These are phyloP conservation scores for Babylonia areolata DNA, from an alignment of 1,140 invertebrate genomes.

Conservation along the genomic window DNA sequence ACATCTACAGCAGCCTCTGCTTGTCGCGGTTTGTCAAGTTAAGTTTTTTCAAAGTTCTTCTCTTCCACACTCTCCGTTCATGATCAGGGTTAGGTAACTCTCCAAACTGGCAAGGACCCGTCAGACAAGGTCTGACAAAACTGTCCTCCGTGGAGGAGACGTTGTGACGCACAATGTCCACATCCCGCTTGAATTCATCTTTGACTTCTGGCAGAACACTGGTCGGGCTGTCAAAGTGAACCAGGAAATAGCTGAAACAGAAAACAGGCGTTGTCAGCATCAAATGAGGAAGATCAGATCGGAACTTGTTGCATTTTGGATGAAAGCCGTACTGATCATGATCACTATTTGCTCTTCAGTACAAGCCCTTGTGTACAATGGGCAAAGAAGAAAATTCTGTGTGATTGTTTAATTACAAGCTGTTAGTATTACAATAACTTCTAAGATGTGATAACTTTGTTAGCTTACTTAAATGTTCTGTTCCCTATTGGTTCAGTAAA, in stretches of 20 bases:
- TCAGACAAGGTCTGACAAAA: conserved; percentile 43
- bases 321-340: too few relatives aligned
- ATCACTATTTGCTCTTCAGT: too few relatives aligned
- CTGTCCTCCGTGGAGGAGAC: conserved; percentile 37
- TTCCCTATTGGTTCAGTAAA: too few relatives aligned
- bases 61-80: conserved; percentile 53
- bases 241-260: conserved; percentile 46
- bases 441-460: too few relatives aligned
- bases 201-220: conserved; percentile 29
- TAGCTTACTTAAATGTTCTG: too few relatives aligned
- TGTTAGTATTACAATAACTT: too few relatives aligned
- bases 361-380: too few relatives aligned
- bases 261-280: too few relatives aligned
- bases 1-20: not conserved
- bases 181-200: conserved; percentile 46
- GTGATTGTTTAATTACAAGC: too few relatives aligned
- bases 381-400: too few relatives aligned
- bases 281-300: too few relatives aligned
- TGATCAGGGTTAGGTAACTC: conserved; percentile 58
- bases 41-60: conserved; percentile 39
- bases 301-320: too few relatives aligned
- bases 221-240: conserved; percentile 48
- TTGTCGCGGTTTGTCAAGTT: conserved; percentile 20
- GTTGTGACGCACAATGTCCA: conserved; percentile 47
- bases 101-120: conserved; percentile 52